A percentile compares a stretch with the other conserved stretches of the same genome.
Conservation (phyloP, 2,888 invertebrate species). For the Agonopterix subpropinquella region DNA sequence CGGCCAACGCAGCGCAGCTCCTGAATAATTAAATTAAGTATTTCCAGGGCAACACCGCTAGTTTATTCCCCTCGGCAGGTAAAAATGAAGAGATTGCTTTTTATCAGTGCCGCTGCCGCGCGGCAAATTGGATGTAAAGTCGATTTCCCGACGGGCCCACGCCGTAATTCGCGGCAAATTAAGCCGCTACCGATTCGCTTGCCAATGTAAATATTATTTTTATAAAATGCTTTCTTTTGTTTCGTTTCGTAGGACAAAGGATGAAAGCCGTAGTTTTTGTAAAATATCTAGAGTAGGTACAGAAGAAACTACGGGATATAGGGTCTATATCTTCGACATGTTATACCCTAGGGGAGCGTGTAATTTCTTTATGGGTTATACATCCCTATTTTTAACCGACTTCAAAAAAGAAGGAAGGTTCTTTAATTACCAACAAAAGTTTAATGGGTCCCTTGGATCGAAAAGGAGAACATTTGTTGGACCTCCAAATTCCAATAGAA, state of each 20-base stretch:
- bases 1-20: neutral
- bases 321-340: too few species aligned
- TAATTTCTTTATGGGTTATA: too few species aligned
- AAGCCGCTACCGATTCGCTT: conserved; percentile 66
- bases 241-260: neutral
- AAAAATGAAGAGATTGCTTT: conserved; percentile 63
- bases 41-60: conserved; percentile 6
- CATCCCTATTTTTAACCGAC: too few species aligned
- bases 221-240: conserved; percentile 55
- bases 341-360: too few species aligned
- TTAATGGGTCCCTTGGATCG: too few species aligned
- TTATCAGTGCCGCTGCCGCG: conserved; percentile 63
- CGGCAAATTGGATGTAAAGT: conserved; percentile 72
- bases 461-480: too few species aligned
- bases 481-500: too few species aligned
- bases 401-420: too few species aligned
- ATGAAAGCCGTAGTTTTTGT: neutral
- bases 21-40: conserved; percentile 1
- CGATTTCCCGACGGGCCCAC: conserved; percentile 67
- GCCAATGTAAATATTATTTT: conserved; percentile 71
- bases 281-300: too few species aligned
- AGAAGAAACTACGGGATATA: too few species aligned
- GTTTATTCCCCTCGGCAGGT: conserved; percentile 24
- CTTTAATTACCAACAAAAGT: too few species aligned
- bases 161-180: conserved; percentile 67